Evolutionary conservation across 2,888 invertebrate genomes (phyloP).

Genomic region (Drosophila paracracens): DNA sequence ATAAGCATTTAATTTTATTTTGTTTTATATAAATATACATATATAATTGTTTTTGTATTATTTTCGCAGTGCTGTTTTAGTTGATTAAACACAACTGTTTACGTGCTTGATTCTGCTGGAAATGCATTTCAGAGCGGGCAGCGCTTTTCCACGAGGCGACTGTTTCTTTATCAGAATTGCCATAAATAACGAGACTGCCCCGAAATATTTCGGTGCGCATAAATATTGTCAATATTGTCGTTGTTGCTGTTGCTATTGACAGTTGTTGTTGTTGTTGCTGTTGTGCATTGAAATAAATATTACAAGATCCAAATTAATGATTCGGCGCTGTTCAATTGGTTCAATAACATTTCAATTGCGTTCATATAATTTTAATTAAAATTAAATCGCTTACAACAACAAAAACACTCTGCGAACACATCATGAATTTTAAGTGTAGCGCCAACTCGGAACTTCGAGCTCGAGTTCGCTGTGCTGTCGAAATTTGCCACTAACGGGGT

Average conservation of each 20-base stretch:
- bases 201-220: constrained; percentile 52
- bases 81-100: constrained; percentile 76
- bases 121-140: constrained; percentile 51
- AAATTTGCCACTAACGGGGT: constrained; percentile 62
- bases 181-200: constrained; percentile 60
- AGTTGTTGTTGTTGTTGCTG: constrained; percentile 7
- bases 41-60: background rate
- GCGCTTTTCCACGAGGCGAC: constrained; percentile 33
- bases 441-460: constrained; percentile 7
- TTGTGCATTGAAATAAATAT: constrained; percentile 63
- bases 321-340: constrained; percentile 66
- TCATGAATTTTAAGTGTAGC: constrained; percentile 70
- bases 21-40: constrained; percentile 3
- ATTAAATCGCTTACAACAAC: constrained; percentile 53
- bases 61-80: constrained; percentile 59
- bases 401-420: constrained; percentile 37
- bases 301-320: constrained; percentile 80
- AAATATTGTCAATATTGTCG: constrained; percentile 62
- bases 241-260: constrained; percentile 25
- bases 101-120: constrained; percentile 45
- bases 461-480: constrained; percentile 54
- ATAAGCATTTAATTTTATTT: constrained; percentile 16
- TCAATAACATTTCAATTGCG: constrained; percentile 79
- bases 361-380: constrained; percentile 79
- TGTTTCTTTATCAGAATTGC: constrained; percentile 60